Evolutionary conservation across 1,140 invertebrate species (phyloP), one percentile per base, ranked within the genome.

Genomic region (Antheraea pernyi): DNA sequence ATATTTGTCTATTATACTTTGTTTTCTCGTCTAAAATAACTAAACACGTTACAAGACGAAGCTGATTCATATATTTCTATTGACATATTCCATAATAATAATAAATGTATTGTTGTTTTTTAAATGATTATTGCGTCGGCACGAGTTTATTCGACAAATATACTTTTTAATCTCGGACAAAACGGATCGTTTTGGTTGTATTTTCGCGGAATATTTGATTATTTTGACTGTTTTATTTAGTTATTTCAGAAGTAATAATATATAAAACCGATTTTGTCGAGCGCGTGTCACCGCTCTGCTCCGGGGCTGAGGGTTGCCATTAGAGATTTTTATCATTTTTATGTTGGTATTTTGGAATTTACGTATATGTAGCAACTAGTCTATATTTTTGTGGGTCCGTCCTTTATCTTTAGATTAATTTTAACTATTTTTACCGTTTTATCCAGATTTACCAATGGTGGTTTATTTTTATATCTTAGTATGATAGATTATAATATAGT

Each of bases 291-390:
- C 13, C 46, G 13, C 46, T 69, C 80, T 70, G 61, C 66, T 72
- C 73, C 69, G 7, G 80, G 78, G 80, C 82, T 80, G 80, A 73
- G 74, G 82, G 80, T 79, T 84, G 83, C 82, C 78, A 85, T 83
- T 76, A 71, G 75, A 71, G 75, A 73, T 64, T 72, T 72, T 42
- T 42, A 62, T 42, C 64, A 59, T 71, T 62, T 71, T 65, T 53
- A 13, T 53, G 13, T 53, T 13, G 46, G 46, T 53, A 53, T 53
- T 53, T 53, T 53, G 46, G 46, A 53, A 53, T 53, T 53, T 16
- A 53, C 6, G 5, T 53, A 53, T 16, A 16, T 53, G 46, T 53
- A 53, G 83, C 73, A 72, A 75, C 86, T 89, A 89, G 86, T 89
- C 86, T 86, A 74, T 79, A 68, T 6, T 42, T 66, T 67, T 36